Conservation (phyloP, 2,888 invertebrate species). For the Harmothoe impar region DNA sequence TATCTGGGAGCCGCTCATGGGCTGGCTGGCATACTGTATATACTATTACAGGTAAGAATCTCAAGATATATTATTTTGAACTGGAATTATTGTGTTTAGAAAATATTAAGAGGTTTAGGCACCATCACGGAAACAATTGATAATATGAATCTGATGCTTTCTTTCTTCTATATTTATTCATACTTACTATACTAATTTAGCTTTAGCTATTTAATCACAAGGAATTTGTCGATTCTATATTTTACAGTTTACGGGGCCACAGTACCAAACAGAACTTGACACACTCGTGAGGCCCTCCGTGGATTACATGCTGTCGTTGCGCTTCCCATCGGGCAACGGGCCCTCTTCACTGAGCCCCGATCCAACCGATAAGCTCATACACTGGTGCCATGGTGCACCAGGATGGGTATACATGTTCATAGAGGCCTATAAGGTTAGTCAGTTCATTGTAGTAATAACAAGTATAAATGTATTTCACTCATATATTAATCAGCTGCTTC, state of each 20-base stretch:
- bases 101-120: too few relatives aligned
- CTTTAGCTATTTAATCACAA: too few relatives aligned
- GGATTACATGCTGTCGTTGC: conserved; percentile 82
- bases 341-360: conserved; percentile 89
- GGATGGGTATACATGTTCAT: conserved; percentile 89
- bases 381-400: conserved; percentile 98
- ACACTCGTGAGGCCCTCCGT: conserved; percentile 81
- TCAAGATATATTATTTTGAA: not conserved
- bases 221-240: too few relatives aligned
- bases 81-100: too few relatives aligned
- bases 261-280: conserved; percentile 72
- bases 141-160: too few relatives aligned
- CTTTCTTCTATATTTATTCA: too few relatives aligned
- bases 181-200: too few relatives aligned
- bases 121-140: too few relatives aligned
- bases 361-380: conserved; percentile 89
- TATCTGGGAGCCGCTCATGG: conserved; percentile 96
- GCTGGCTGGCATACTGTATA: conserved; percentile 91
- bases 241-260: conserved; percentile 72
- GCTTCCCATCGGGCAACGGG: conserved; percentile 85
- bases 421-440: conserved; percentile 76
- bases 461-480: not conserved
- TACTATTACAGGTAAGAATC: conserved; percentile 89
- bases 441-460: too few relatives aligned
- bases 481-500: not conserved